Percentiles rank a stretch among this genome's conserved stretches.
Evolutionary conservation across 2,113 vertebrate species (phyloP).

Genomic region (Eubucco bourcierii): DNA sequence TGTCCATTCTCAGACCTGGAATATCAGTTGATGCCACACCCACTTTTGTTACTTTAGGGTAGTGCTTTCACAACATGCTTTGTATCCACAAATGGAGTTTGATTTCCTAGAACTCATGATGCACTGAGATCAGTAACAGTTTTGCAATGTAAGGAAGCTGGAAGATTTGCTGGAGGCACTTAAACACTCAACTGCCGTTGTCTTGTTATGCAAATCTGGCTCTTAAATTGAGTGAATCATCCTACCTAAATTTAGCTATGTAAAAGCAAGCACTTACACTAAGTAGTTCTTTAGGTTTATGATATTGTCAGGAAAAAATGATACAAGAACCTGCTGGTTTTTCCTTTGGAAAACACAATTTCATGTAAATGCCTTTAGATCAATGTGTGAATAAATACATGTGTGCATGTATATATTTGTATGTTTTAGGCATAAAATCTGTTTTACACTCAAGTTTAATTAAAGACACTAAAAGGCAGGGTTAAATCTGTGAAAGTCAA

Average conservation of each 20-base stretch:
- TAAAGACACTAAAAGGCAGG: background rate
- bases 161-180: background rate
- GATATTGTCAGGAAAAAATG: background rate
- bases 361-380: background rate
- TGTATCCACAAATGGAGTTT: background rate
- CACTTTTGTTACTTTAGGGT: background rate
- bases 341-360: background rate
- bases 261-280: conserved; percentile 28
- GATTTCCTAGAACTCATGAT: background rate
- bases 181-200: conserved; percentile 1
- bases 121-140: background rate
- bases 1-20: background rate
- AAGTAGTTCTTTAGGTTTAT: conserved; percentile 18
- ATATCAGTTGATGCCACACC: background rate
- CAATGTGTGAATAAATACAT: background rate
- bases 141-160: background rate
- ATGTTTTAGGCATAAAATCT: background rate
- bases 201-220: conserved; percentile 16
- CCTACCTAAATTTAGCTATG: conserved; percentile 11
- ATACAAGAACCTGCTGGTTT: background rate
- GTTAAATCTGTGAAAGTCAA: background rate
- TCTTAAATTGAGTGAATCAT: conserved; percentile 29
- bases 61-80: background rate
- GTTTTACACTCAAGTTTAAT: background rate
- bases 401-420: background rate